Evolutionary conservation across 2,797 vertebrate genomes (phyloP).

Genomic region (Ibycter americanus): DNA sequence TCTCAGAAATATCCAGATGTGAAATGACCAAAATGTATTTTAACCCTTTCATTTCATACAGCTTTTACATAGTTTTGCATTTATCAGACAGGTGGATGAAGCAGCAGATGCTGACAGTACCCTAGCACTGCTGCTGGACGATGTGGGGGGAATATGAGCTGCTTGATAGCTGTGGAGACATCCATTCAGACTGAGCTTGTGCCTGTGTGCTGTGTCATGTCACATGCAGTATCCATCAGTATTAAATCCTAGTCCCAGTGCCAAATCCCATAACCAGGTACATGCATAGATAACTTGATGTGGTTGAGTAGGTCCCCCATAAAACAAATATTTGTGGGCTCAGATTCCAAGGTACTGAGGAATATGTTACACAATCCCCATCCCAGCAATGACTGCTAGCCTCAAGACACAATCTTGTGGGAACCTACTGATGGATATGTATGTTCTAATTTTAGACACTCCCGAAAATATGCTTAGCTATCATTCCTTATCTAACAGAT

Average conservation of each 20-base stretch:
- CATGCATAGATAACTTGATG: neutral
- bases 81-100: neutral
- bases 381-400: neutral
- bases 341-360: neutral
- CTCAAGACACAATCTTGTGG: neutral
- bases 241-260: neutral
- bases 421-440: neutral
- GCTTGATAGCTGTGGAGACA: neutral
- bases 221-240: neutral
- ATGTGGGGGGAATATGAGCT: neutral
- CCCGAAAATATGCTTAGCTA: neutral
- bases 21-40: neutral
- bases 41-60: neutral
- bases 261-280: neutral
- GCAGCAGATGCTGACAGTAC: neutral
- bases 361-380: neutral
- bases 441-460: neutral
- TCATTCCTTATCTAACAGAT: neutral
- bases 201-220: neutral
- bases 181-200: neutral
- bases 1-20: neutral
- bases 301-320: neutral
- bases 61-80: neutral
- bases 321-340: neutral
- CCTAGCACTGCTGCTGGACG: neutral